Evolutionary conservation across 2,888 invertebrate genomes (phyloP).

Genomic region (Rhagonycha lutea): DNA sequence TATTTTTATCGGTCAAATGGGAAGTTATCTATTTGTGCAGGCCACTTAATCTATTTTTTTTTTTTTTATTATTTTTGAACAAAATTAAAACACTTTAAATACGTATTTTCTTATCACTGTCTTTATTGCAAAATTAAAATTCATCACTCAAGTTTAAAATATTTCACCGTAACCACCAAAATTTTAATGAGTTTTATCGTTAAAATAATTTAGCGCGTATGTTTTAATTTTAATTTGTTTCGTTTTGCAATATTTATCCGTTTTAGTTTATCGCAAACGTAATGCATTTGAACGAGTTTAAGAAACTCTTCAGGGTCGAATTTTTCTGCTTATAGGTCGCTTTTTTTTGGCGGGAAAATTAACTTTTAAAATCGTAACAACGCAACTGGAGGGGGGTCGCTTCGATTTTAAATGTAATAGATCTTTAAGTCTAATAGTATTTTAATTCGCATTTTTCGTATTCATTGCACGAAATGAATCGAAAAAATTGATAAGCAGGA

Average conservation of each 20-base stretch:
- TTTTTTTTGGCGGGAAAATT: background rate
- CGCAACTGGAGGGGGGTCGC: too few species aligned
- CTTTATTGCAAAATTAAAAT: constrained; percentile 5
- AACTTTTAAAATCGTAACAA: background rate
- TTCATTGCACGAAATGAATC: background rate
- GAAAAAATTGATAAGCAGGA: background rate
- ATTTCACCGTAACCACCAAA: background rate
- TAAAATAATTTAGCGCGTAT: background rate
- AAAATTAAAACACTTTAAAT: constrained; percentile 27
- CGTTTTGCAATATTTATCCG: background rate
- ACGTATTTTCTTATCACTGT: constrained; percentile 15
- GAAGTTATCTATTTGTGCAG: constrained; percentile 34
- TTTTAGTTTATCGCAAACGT: background rate
- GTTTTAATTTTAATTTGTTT: background rate
- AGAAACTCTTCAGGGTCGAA: background rate
- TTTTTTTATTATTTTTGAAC: constrained; percentile 24
- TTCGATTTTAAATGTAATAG: too few species aligned
- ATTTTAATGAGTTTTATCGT: background rate
- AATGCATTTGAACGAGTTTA: background rate
- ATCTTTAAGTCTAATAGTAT: background rate
- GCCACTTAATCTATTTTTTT: constrained; percentile 26
- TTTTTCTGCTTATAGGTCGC: background rate
- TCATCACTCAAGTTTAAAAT: background rate
- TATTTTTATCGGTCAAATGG: constrained; percentile 53
- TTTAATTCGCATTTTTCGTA: background rate